Conservation (phyloP, 2,113 vertebrate genomes). For the Boleophthalmus pectinirostris region DNA sequence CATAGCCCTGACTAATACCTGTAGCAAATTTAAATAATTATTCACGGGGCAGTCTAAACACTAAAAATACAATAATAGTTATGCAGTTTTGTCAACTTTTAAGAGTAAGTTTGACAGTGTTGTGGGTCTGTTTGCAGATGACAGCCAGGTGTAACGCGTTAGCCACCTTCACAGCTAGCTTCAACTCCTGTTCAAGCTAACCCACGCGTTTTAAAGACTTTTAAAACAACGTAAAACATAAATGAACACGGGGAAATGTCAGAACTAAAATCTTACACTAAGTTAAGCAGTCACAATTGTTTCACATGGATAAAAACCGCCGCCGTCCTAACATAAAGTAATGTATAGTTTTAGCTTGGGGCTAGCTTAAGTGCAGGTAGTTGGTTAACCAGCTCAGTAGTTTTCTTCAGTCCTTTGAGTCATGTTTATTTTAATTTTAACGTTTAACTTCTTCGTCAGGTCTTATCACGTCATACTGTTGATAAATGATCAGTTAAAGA, state of each 20-base stretch:
- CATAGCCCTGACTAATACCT: neutral
- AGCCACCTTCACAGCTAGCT: constrained; percentile 28
- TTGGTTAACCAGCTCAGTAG: constrained; percentile 16
- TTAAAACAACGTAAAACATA: neutral
- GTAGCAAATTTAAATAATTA: neutral
- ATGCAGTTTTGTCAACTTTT: constrained; percentile 39
- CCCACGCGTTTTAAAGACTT: neutral
- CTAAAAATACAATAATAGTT: neutral
- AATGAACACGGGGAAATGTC: neutral
- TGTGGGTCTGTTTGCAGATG: constrained; percentile 7
- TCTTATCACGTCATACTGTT: neutral
- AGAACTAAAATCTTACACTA: neutral
- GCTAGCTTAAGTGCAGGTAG: constrained; percentile 25
- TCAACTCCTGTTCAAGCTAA: neutral
- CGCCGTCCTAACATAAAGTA: neutral
- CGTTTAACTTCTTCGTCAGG: neutral
- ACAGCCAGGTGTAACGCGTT: constrained; percentile 45
- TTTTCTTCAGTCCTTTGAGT: neutral
- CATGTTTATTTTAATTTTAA: neutral
- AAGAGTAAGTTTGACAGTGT: constrained; percentile 15
- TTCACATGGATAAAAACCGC: neutral
- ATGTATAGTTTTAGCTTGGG: constrained; percentile 13
- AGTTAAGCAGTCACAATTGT: neutral
- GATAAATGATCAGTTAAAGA: too few species aligned
- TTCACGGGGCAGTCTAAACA: too few species aligned